Evolutionary conservation across 2,113 vertebrate genomes (phyloP).

Genomic region (Atlantisia rogersi): DNA sequence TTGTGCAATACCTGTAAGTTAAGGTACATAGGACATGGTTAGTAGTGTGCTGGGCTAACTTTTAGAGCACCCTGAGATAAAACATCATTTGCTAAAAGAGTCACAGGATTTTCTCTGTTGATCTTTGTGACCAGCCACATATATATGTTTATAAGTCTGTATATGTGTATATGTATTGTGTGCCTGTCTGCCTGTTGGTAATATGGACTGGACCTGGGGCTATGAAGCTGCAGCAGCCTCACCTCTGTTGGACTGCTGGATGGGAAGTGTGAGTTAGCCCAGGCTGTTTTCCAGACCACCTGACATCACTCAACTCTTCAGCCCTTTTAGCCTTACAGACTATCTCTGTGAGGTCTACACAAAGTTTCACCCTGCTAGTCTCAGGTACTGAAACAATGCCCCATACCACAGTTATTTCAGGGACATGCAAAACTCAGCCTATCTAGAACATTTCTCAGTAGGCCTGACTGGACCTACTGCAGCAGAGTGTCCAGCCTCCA

Average conservation of each 20-base stretch:
- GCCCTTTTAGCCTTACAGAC: not conserved
- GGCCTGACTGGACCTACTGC: not conserved
- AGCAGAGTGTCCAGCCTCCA: conserved; percentile 56
- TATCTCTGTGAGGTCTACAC: not conserved
- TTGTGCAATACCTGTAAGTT: not conserved
- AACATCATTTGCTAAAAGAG: no score
- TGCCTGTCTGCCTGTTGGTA: no score
- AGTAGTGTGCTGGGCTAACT: not conserved
- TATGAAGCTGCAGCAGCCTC: no score
- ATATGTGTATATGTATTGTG: no score
- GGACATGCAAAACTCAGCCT: not conserved
- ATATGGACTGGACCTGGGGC: no score
- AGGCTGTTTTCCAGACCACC: no score
- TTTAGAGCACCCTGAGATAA: no score
- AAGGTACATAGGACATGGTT: not conserved
- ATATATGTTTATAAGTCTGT: no score
- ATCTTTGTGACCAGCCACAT: no score
- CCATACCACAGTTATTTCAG: not conserved
- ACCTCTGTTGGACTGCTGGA: no score
- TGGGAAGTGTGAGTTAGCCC: no score
- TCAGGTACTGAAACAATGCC: not conserved
- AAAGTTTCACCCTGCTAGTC: not conserved
- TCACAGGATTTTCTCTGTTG: no score
- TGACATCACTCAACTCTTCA: not conserved
- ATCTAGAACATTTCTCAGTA: not conserved